phyloP scores from a whole-genome alignment of 2,888 invertebrate genomes.

The Tricholauxania praeusta region DNA sequence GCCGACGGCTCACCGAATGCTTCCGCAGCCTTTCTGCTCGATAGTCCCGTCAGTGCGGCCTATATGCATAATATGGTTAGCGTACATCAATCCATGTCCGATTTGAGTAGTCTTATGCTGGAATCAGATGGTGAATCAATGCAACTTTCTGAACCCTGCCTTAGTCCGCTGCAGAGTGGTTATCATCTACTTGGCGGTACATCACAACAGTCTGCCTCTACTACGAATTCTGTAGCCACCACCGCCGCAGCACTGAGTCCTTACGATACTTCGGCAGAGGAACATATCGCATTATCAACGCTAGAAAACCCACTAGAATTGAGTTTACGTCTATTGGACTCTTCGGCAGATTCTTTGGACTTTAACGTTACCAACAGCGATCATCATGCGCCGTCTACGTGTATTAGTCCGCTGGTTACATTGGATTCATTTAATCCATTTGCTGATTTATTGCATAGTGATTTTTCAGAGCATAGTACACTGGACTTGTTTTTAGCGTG shows the following conservation, averaged over 20 bases:
- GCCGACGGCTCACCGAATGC: constrained; percentile 28
- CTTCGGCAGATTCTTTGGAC: constrained; percentile 62
- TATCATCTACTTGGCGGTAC: neutral
- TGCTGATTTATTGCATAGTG: constrained; percentile 61
- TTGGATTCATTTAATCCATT: constrained; percentile 64
- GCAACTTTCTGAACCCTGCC: constrained; percentile 62
- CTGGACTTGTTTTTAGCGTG: constrained; percentile 66
- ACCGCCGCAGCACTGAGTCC: neutral
- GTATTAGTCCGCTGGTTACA: constrained; percentile 60
- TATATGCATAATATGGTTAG: constrained; percentile 46
- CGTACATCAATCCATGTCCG: constrained; percentile 53
- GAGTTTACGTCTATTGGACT: constrained; percentile 63
- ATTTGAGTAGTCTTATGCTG: constrained; percentile 63
- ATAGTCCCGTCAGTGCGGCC: constrained; percentile 41
- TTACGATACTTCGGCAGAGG: neutral
- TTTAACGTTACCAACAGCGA: constrained; percentile 55
- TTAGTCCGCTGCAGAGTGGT: constrained; percentile 54
- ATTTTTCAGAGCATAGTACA: constrained; percentile 59
- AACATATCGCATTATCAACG: constrained; percentile 30
- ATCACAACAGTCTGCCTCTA: constrained; percentile 28
- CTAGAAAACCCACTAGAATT: constrained; percentile 63
- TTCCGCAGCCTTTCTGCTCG: constrained; percentile 46
- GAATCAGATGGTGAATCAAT: constrained; percentile 75
- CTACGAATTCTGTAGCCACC: neutral
- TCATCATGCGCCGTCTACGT: constrained; percentile 59